Conservation (phyloP, 1,140 invertebrate genomes). For the Teleopsis dalmanni region DNA sequence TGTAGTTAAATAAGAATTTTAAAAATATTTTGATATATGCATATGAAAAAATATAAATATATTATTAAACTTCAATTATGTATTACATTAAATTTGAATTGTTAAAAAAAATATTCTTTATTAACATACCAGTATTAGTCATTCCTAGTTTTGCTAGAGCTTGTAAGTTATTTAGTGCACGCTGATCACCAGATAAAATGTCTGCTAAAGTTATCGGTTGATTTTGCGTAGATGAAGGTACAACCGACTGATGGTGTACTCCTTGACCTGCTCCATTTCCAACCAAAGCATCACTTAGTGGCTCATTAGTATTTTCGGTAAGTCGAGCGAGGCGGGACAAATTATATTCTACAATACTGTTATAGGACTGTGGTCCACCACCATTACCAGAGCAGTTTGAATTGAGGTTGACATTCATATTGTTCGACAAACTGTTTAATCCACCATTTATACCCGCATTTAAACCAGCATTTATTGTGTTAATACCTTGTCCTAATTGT, state of each 20-base stretch:
- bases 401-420: slow-evolving; percentile 1
- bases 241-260: slow-evolving; percentile 19
- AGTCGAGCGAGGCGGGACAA: slow-evolving; percentile 71
- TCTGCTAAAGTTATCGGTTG: slow-evolving; percentile 61
- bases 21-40: too few relatives aligned
- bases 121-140: slow-evolving; percentile 55
- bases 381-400: not conserved
- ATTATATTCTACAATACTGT: slow-evolving; percentile 75
- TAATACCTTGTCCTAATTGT: not conserved
- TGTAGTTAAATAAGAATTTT: too few relatives aligned
- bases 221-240: slow-evolving; percentile 36
- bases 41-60: too few relatives aligned
- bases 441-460: not conserved
- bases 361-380: slow-evolving; percentile 13
- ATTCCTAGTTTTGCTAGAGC: slow-evolving; percentile 78
- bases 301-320: slow-evolving; percentile 55
- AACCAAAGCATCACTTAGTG: slow-evolving; percentile 41
- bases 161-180: slow-evolving; percentile 78
- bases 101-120: too few relatives aligned
- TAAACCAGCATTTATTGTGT: slow-evolving; percentile 1
- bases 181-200: slow-evolving; percentile 66
- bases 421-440: not conserved
- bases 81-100: too few relatives aligned
- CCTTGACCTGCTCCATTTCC: slow-evolving; percentile 24
- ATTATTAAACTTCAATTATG: too few relatives aligned